Conservation (phyloP, 2,113 vertebrate species). For the Cynopterus brachyotis region DNA sequence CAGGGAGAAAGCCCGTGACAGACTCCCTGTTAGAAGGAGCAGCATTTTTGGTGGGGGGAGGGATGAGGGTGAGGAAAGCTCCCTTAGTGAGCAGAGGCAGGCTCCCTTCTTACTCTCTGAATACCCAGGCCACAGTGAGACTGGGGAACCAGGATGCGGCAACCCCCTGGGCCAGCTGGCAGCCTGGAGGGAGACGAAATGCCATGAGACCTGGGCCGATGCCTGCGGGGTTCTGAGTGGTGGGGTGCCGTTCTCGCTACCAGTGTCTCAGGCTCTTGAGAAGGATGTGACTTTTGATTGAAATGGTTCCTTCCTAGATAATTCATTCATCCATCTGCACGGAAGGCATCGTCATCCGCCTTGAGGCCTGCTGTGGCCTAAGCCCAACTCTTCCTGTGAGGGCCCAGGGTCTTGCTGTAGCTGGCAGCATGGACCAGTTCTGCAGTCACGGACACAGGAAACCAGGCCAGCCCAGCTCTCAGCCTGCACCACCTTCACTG, state of each 20-base stretch:
- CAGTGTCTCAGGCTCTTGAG: not conserved
- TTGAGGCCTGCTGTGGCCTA: not conserved
- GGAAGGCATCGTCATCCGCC: not conserved
- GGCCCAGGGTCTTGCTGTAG: not conserved
- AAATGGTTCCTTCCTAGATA: not conserved
- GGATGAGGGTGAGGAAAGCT: not conserved
- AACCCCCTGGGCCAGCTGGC: not conserved
- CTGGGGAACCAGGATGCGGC: not conserved
- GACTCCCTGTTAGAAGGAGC: not conserved
- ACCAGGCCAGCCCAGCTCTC: not conserved
- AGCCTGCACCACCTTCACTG: not conserved
- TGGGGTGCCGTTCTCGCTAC: not conserved
- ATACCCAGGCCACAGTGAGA: not conserved
- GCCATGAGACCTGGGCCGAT: not conserved
- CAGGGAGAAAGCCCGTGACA: not conserved
- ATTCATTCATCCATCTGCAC: not conserved
- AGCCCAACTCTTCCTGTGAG: not conserved
- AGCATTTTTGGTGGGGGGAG: not conserved
- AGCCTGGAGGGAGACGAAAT: not conserved
- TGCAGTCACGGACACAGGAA: not conserved
- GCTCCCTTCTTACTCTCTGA: not conserved
- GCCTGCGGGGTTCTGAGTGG: not conserved
- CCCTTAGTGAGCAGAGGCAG: not conserved
- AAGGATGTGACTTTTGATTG: not conserved
- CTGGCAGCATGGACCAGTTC: not conserved